A percentile compares a stretch with the other conserved stretches of the same genome.
Evolutionary conservation across 2,888 invertebrate genomes (phyloP).

Genomic region (Molanna angustata): DNA sequence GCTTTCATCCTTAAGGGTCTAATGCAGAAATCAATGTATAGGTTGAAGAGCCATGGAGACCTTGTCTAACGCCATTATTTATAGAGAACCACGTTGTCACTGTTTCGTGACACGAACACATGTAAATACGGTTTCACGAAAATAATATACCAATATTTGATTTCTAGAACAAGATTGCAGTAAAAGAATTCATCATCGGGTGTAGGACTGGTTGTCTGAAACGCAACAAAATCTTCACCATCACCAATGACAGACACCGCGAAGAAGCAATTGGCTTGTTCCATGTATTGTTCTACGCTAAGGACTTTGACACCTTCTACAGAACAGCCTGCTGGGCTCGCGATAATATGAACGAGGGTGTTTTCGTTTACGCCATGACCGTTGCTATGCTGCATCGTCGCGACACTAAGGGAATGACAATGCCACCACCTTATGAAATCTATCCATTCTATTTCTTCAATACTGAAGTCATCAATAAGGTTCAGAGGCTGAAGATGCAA

Average conservation of each 20-base stretch:
- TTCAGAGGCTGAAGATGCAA: slow-evolving; percentile 61
- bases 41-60: too few relatives aligned
- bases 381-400: slow-evolving; percentile 65
- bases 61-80: too few relatives aligned
- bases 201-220: slow-evolving; percentile 48
- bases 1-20: too few relatives aligned
- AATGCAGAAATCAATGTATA: too few relatives aligned
- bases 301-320: slow-evolving; percentile 66
- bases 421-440: slow-evolving; percentile 75
- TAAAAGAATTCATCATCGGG: slow-evolving; percentile 4
- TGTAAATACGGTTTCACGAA: too few relatives aligned
- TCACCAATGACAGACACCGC: slow-evolving; percentile 58
- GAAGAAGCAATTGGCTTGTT: slow-evolving; percentile 61
- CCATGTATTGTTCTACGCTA: slow-evolving; percentile 63
- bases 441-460: slow-evolving; percentile 75
- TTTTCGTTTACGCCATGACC: slow-evolving; percentile 69
- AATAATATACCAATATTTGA: neutral
- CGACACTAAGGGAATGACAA: slow-evolving; percentile 62
- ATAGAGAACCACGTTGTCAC: too few relatives aligned
- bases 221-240: slow-evolving; percentile 58
- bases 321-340: slow-evolving; percentile 68
- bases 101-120: too few relatives aligned
- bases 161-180: slow-evolving; percentile 8
- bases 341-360: slow-evolving; percentile 66
- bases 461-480: slow-evolving; percentile 66